Conservation (phyloP, 2,888 invertebrate species). For the Cephus sareptanus region DNA sequence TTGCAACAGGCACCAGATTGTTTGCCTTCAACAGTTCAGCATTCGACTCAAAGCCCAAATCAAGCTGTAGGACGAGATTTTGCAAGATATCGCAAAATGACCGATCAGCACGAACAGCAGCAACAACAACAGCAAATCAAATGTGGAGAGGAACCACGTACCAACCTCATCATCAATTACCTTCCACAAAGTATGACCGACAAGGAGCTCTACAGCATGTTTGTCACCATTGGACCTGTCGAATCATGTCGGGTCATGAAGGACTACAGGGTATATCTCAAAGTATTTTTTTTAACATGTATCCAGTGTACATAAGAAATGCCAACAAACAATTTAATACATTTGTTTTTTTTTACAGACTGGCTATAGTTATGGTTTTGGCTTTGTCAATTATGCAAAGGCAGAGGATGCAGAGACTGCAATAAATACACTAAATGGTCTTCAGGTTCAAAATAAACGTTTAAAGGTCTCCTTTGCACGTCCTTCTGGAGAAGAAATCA, state of each 20-base stretch:
- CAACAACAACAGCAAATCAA: conserved; percentile 42
- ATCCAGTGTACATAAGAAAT: conserved; percentile 10
- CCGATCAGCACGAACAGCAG: conserved; percentile 58
- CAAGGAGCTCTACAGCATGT: conserved; percentile 89
- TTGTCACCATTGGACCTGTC: conserved; percentile 87
- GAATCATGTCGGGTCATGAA: conserved; percentile 93
- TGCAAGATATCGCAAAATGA: conserved; percentile 51
- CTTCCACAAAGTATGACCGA: conserved; percentile 94
- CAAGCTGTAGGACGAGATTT: conserved; percentile 35
- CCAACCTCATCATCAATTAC: conserved; percentile 95
- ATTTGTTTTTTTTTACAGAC: conserved; percentile 70
- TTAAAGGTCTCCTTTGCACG: conserved; percentile 94
- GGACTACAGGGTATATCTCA: conserved; percentile 78
- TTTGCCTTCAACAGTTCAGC: too few species aligned
- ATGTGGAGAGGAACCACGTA: conserved; percentile 66
- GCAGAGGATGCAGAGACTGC: conserved; percentile 89
- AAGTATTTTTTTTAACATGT: conserved; percentile 1
- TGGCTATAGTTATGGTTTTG: conserved; percentile 96
- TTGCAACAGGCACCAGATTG: too few species aligned
- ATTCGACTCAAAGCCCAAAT: conserved; percentile 9
- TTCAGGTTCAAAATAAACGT: conserved; percentile 89
- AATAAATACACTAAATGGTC: conserved; percentile 87
- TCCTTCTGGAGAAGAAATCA: conserved; percentile 91
- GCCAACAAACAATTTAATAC: not conserved
- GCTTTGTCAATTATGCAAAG: conserved; percentile 91